Evolutionary conservation across 2,888 invertebrate genomes (phyloP).

Genomic region (Rutpela maculata): DNA sequence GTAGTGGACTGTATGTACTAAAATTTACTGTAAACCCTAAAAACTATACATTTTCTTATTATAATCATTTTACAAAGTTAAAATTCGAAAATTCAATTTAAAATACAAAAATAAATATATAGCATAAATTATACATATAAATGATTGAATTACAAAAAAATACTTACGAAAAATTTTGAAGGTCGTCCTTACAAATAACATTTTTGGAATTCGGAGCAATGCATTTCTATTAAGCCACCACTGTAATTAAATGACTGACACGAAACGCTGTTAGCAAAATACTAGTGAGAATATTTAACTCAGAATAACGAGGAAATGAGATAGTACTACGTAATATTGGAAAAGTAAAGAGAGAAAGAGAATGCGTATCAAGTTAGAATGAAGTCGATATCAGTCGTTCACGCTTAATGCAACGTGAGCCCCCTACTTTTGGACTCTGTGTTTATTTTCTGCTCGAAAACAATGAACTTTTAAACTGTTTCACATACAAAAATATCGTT

Average conservation of each 20-base stretch:
- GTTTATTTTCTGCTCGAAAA: slow-evolving; percentile 34
- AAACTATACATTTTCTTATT: no score
- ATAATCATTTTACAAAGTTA: no score
- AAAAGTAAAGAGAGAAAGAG: slow-evolving; percentile 18
- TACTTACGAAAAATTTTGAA: slow-evolving; percentile 32
- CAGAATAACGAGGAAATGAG: slow-evolving; percentile 24
- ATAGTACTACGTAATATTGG: background rate
- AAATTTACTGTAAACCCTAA: no score
- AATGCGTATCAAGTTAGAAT: slow-evolving; percentile 8
- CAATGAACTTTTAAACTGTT: background rate
- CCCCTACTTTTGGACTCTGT: slow-evolving; percentile 24
- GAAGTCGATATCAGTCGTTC: slow-evolving; percentile 20
- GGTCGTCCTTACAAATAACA: slow-evolving; percentile 2
- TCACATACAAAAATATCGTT: slow-evolving; percentile 7
- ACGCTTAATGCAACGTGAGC: slow-evolving; percentile 40
- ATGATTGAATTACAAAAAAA: background rate
- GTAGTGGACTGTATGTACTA: no score
- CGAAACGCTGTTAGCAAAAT: slow-evolving; percentile 24
- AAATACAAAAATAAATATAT: no score
- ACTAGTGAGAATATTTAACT: slow-evolving; percentile 20
- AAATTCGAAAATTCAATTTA: no score
- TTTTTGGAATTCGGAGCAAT: slow-evolving; percentile 7
- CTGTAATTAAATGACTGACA: slow-evolving; percentile 22
- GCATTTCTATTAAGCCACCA: slow-evolving; percentile 17
- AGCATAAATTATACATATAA: background rate